phyloP scores from a whole-genome alignment of 2,797 vertebrate species.

The Centropyge bicolor region DNA sequence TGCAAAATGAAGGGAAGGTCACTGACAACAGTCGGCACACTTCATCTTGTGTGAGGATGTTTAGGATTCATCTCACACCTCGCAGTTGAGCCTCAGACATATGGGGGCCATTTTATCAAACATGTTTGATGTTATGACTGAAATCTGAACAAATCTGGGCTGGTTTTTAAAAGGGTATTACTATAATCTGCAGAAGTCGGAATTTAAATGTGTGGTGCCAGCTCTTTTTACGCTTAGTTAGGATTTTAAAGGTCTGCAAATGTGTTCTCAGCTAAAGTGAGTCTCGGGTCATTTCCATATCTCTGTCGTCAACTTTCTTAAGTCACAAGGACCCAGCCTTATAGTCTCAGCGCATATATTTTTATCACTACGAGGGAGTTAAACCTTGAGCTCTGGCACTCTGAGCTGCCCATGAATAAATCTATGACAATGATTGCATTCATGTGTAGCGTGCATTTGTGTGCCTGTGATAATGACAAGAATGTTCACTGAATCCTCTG shows the following conservation, averaged over 20 bases:
- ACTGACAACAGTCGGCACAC: not conserved
- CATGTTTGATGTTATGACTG: constrained; percentile 9
- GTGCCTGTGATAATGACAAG: not conserved
- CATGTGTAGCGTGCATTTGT: constrained; percentile 1
- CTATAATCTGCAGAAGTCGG: constrained; percentile 5
- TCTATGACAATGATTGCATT: constrained; percentile 9
- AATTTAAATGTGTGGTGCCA: not conserved
- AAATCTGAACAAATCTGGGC: constrained; percentile 19
- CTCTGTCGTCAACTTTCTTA: not conserved
- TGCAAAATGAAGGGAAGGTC: constrained; percentile 19
- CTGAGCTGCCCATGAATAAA: constrained; percentile 9
- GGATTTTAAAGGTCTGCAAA: constrained; percentile 28
- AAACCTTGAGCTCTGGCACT: constrained; percentile 10
- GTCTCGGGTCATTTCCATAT: constrained; percentile 6
- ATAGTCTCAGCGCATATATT: constrained; percentile 18
- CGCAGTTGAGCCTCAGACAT: constrained; percentile 22
- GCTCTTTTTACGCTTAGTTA: not conserved
- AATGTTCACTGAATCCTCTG: constrained; percentile 15
- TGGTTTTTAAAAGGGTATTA: constrained; percentile 16
- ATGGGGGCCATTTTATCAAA: constrained; percentile 6
- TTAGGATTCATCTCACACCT: constrained; percentile 38
- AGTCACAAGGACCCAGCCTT: not conserved
- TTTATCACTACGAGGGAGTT: constrained; percentile 6
- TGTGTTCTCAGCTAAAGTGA: not conserved
- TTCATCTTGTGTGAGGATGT: constrained; percentile 8